Conservation (phyloP, 2,888 invertebrate species). For the Sesia bembeciformis region DNA sequence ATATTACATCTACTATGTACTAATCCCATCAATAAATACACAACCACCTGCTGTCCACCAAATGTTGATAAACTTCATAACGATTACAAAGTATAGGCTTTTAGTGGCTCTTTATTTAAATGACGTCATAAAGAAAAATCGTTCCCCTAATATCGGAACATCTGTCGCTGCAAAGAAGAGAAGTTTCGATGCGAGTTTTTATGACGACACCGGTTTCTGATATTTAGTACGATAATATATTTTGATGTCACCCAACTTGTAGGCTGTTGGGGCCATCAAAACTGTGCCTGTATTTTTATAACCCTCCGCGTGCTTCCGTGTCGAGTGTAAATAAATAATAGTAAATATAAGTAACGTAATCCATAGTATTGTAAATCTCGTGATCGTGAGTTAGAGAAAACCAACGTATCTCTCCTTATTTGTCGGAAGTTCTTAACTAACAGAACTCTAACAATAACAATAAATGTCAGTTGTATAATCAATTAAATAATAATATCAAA, state of each 20-base stretch:
- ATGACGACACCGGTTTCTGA: slow-evolving; percentile 42
- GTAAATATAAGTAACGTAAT: neutral
- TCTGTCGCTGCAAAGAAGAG: slow-evolving; percentile 55
- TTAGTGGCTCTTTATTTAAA: slow-evolving; percentile 57
- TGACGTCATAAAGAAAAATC: slow-evolving; percentile 58
- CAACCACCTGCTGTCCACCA: slow-evolving; percentile 1
- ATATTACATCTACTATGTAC: too few species aligned
- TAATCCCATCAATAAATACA: too few species aligned
- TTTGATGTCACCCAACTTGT: slow-evolving; percentile 23
- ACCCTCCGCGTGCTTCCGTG: neutral
- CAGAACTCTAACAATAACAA: too few species aligned
- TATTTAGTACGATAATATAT: slow-evolving; percentile 49
- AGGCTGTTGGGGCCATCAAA: neutral
- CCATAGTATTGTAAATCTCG: too few species aligned
- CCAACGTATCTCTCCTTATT: too few species aligned
- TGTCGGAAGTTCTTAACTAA: too few species aligned
- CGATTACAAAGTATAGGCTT: slow-evolving; percentile 22
- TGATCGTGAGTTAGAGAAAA: too few species aligned
- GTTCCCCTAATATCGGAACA: slow-evolving; percentile 51
- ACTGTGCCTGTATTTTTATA: neutral
- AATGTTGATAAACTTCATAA: slow-evolving; percentile 27
- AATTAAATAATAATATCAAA: too few species aligned
- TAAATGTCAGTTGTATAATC: too few species aligned
- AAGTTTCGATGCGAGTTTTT: slow-evolving; percentile 56
- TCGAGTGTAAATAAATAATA: neutral